Evolutionary conservation across 2,797 vertebrate species (phyloP).

Genomic region (Poliocrania exsul): DNA sequence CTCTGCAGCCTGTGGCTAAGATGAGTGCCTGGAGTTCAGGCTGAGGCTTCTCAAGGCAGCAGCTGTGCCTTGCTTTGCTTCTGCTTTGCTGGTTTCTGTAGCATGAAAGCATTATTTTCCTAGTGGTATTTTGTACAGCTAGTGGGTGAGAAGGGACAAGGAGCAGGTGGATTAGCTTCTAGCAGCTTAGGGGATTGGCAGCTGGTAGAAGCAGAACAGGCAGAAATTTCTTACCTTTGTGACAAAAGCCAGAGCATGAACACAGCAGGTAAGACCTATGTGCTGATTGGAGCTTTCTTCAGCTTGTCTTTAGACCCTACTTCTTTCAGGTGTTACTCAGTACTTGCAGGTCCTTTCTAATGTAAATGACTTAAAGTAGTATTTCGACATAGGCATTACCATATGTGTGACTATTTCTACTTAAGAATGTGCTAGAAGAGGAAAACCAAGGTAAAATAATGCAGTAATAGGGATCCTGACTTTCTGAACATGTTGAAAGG

Average conservation of each 20-base stretch:
- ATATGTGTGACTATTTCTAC: accelerated
- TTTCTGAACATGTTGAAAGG: neutral
- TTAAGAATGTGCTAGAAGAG: neutral
- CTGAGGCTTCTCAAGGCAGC: constrained; percentile 30
- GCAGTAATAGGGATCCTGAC: neutral
- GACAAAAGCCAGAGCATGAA: neutral
- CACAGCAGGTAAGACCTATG: neutral
- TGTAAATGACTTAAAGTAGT: neutral
- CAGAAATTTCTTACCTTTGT: neutral
- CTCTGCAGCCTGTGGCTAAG: constrained; percentile 30
- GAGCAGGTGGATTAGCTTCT: constrained; percentile 14
- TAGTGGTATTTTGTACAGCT: neutral
- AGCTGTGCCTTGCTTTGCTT: constrained; percentile 52
- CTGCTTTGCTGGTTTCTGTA: constrained; percentile 47
- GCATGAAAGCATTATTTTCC: constrained; percentile 18
- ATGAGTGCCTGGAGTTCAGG: constrained; percentile 8
- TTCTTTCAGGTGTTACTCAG: neutral
- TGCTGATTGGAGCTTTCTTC: neutral
- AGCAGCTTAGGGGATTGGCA: neutral
- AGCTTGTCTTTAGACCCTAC: neutral
- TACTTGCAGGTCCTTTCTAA: neutral
- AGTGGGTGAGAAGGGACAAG: neutral
- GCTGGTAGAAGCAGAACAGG: neutral
- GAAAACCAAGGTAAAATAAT: neutral
- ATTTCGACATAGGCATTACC: neutral